Evolutionary conservation across 2,113 vertebrate species (phyloP).

Genomic region (Cynocephalus volans): DNA sequence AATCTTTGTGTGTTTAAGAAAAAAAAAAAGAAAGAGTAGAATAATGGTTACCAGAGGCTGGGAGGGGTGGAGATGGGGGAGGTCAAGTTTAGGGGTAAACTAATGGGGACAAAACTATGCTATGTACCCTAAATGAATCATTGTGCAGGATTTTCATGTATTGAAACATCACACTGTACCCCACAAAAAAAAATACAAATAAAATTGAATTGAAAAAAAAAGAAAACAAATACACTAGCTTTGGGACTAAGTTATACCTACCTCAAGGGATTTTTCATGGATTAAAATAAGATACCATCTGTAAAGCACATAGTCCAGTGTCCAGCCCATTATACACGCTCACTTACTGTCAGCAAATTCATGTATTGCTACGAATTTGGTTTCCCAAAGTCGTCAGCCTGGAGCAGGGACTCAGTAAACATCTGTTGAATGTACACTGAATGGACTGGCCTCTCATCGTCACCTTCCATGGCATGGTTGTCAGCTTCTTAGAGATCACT

Average conservation of each 20-base stretch:
- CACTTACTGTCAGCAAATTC: background rate
- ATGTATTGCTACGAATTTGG: background rate
- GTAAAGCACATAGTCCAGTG: slow-evolving; percentile 19
- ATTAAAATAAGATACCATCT: background rate
- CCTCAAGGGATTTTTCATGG: slow-evolving; percentile 41
- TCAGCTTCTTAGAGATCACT: background rate
- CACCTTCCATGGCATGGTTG: background rate
- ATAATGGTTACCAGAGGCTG: too few relatives aligned
- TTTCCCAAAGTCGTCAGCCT: background rate
- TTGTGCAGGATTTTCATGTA: too few relatives aligned
- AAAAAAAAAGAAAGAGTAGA: too few relatives aligned
- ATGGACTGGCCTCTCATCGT: background rate
- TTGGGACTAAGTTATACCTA: slow-evolving; percentile 53
- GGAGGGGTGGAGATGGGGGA: too few relatives aligned
- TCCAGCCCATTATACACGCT: background rate
- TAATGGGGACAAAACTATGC: too few relatives aligned
- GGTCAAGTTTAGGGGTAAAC: too few relatives aligned
- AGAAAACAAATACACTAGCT: slow-evolving; percentile 50
- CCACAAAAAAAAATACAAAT: too few relatives aligned
- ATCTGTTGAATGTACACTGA: background rate
- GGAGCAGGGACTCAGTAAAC: background rate
- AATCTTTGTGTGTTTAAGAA: too few relatives aligned
- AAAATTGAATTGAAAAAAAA: too few relatives aligned
- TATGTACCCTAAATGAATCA: too few relatives aligned
- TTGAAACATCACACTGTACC: too few relatives aligned